Base-by-base conservation (phyloP, 1,140 invertebrate species). In the Zaprionus vittiger region DNA sequence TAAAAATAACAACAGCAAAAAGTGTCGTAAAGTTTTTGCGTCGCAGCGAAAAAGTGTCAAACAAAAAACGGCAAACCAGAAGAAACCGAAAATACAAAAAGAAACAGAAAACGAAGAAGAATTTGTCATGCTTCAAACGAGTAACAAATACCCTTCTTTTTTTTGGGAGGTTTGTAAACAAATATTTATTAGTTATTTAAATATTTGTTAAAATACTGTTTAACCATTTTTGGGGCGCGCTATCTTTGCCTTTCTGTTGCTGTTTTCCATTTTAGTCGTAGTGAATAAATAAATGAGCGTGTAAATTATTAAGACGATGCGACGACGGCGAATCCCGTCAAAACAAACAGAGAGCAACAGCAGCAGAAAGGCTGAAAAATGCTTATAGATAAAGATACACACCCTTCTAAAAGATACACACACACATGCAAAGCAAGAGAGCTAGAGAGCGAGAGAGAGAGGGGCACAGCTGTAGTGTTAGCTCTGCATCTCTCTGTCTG, bases 21-120 rank as follows among this genome's bases (percentile, higher is more conserved):
- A 82, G 52, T 85, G 76, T 90, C 85, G 77, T 90, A 91, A 90
- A 90, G 82, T 85, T 90, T 91, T 90, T 90, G 85, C 85, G 85
- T 90, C 85, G 85, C 71, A 81, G 73, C 61, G 15, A 22, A 65
- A 81, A 79, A 79, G 34, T 72, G 55, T 31, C 44, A 66, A 52
- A 47, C 17, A 52, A 73, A 61, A 47, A 77, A 59, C 37, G 56
- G 11, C 38, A 28, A 59, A 59, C 68, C 74, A 79, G 61, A 69
- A 17, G 47, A 24, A 52, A 60, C n/a, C 49, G 9, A 72, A 73
- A 64, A 68, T 73, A 66, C 26, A 20, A 56, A 56, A 15, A 26
- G 12, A 41, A 31, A 64, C 52, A 37, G 1, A 28, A 64, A 5
- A 54, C 15, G 7, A 44, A 31, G 14, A 14, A 60, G 12, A 41